phyloP scores from a whole-genome alignment of 1,140 invertebrate species.

The Bursaphelenchus mucronatus region DNA sequence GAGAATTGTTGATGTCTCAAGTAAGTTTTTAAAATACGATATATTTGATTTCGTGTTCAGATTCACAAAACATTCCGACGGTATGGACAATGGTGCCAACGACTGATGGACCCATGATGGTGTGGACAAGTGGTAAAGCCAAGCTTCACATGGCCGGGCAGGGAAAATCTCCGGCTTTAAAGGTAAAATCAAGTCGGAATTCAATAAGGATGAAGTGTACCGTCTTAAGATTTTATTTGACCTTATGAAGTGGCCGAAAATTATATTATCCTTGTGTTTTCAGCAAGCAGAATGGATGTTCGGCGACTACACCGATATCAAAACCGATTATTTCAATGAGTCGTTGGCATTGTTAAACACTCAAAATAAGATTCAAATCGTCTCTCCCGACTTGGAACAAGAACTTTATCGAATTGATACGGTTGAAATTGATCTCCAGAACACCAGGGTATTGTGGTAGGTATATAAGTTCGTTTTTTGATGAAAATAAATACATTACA shows the following conservation, averaged over 20 bases:
- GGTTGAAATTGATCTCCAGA: constrained; percentile 1
- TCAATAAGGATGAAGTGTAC: no score
- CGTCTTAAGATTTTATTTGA: no score
- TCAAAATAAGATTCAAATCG: constrained; percentile 5
- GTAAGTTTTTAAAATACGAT: not conserved
- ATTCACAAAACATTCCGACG: not conserved
- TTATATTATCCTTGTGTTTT: not conserved
- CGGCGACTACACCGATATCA: constrained; percentile 9
- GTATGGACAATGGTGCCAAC: constrained; percentile 10
- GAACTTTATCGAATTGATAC: constrained; percentile 1
- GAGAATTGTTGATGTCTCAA: constrained; percentile 10
- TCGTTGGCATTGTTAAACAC: not conserved
- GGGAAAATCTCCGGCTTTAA: not conserved
- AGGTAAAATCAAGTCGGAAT: not conserved
- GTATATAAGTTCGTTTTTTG: not conserved
- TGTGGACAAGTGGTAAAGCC: constrained; percentile 4
- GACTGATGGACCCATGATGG: constrained; percentile 1
- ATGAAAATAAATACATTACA: not conserved
- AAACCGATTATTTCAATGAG: not conserved
- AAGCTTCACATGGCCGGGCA: constrained; percentile 1
- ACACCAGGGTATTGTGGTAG: constrained; percentile 8
- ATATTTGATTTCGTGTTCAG: not conserved
- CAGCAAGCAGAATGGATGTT: constrained; percentile 19
- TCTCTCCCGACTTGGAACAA: constrained; percentile 2
- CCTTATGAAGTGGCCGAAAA: no score